phyloP scores from a whole-genome alignment of 2,113 vertebrate species.

The Panurus biarmicus region DNA sequence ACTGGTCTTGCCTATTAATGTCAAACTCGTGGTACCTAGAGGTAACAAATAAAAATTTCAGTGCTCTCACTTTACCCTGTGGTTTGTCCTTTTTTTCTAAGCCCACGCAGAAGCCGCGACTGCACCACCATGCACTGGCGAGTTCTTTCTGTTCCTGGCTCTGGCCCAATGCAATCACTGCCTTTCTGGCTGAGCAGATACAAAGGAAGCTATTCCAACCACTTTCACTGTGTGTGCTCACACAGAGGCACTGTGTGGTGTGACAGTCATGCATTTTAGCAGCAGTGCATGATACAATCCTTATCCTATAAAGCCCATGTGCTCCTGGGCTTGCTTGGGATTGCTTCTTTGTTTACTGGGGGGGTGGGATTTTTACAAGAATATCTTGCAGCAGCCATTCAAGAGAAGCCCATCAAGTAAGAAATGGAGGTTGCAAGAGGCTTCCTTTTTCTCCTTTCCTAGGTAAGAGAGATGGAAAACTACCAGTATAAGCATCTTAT shows the following conservation, averaged over 20 bases:
- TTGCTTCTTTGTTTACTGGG: not conserved
- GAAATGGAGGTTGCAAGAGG: not conserved
- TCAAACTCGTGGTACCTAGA: slow-evolving; percentile 69
- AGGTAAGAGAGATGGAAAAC: not conserved
- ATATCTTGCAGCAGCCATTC: not conserved
- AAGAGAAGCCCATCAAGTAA: not conserved
- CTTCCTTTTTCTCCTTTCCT: not conserved
- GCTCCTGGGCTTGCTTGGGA: not conserved
- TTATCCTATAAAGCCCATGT: not conserved
- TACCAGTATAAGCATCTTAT: not conserved
- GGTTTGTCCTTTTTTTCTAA: slow-evolving; percentile 22
- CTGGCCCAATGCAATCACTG: rapidly evolving
- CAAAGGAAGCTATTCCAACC: not conserved
- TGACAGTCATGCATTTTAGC: not conserved
- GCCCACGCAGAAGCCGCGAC: rapidly evolving
- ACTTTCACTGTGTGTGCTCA: not conserved
- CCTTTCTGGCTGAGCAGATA: not conserved
- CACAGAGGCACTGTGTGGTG: not conserved
- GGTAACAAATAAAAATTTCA: slow-evolving; percentile 71
- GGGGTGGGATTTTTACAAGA: not conserved
- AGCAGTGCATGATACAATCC: not conserved
- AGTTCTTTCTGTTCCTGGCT: not conserved
- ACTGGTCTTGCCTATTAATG: slow-evolving; percentile 71
- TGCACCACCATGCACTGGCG: not conserved
- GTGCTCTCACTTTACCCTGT: slow-evolving; percentile 61